Base-by-base conservation (phyloP, 2,113 vertebrate genomes). In the Polypterus senegalus region DNA sequence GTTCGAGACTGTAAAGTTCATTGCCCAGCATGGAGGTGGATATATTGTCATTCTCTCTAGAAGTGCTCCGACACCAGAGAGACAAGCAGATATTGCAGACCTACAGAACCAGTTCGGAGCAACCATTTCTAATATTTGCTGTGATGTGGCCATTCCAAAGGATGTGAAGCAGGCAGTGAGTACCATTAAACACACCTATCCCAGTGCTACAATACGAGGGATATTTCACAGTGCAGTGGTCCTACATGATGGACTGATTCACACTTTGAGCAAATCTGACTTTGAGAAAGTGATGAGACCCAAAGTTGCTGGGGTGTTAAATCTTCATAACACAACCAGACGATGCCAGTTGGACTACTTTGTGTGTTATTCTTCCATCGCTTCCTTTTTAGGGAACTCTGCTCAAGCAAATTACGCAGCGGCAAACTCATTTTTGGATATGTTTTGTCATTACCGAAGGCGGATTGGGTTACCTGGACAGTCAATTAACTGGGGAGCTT, bases 161-260 rank as follows among this genome's bases (percentile, higher is more conserved):
- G 79, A 91, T 44, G 86, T 90, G 10, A 67, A 74, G 56, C 75
- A 82, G 52, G 78, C 84, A 4, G 73, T 92, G 62, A 67, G 68
- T 61, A 69, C 66, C 49, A 78, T 88, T 62, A 63, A 48, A 4
- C 73, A 71, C 62, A 71, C 54, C 45, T 90, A 91, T 62, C 65
- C 70, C 3, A 76, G 75, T 54, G 72, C 61, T 61, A 77, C 81
- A 1, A 59, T 93, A 68, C 90, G 78, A 85, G 90, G 91, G 43
- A 77, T 92, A 1, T 94, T 93, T 72, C 91, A 92, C 68, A 89
- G 89, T 58, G 90, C 90, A 11, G 88, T 83, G 7, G 81, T 87
- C 57, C 67, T 91, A 43, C 86, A 88, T 0, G 89, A 92, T 27
- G 84, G 79, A 0, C 64, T 57, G 43, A 71, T 91, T 45, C 84